Evolutionary conservation across 1,140 invertebrate genomes (phyloP), one percentile per base, ranked within the genome.

Genomic region (Macrobrachium rosenbergii): DNA sequence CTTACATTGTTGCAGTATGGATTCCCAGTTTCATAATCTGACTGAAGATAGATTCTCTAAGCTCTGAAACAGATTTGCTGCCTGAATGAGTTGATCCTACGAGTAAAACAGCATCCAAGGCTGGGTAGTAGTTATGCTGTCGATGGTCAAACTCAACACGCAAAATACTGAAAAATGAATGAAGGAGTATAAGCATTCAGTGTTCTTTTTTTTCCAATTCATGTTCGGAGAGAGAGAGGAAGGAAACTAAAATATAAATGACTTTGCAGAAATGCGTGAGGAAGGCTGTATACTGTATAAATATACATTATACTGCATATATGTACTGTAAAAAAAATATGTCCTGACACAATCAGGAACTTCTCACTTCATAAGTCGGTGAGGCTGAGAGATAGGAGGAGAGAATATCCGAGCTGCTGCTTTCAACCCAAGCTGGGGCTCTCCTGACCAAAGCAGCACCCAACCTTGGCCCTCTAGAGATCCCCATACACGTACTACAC

Each of bases 141-240:
- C 83, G 81, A 82, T 91, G 91, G 88, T 91, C 90, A 87, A 93
- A 91, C 88, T 93, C 93, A 60, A 93, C 84, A n/a, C 93, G 90
- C 14, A 93, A 90, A 62, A 92, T 82, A 75, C 92, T 91, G 82
- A 21, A 82, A 89, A 85, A 76, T 5, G 72, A n/a, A 60, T 11
- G 19, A 23, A 7, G 11, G 17, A 2, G 12, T n/a, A 23, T 52
- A 5, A 69, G 11, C 12, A 5, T 52, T 12, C 52, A 37, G 28
- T 37, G 28, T 37, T 37, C 3, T 37, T 37, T 37, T 3, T 37
- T 37, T 37, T 3, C n/a, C n/a, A n/a, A 37, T 37, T 37, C 28
- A 37, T 37, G 28, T 37, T 37, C 28, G 3, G 28, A 37, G 28
- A 37, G 28, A 37, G 28, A 37, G 28, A 37, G 28, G 3, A 3